These are phyloP conservation scores for Autographa gamma DNA, from an alignment of 2,888 invertebrate species.

Conservation along the genomic window DNA sequence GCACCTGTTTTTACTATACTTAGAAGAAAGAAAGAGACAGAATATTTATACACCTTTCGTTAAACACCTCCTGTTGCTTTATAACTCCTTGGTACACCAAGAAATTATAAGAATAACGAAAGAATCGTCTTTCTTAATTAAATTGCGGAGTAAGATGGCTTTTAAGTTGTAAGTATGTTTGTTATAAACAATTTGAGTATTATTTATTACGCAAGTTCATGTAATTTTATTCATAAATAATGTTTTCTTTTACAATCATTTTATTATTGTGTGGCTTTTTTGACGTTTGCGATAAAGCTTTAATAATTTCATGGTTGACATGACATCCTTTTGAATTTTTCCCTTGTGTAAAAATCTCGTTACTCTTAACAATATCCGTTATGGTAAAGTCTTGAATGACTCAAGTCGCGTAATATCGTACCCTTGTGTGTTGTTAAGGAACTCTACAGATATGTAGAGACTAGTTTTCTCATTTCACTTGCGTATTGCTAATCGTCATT, in stretches of 20 bases:
- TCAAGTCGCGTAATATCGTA: slow-evolving; percentile 52
- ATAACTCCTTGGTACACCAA: slow-evolving; percentile 52
- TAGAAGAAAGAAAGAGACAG: slow-evolving; percentile 29
- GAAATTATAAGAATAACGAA: slow-evolving; percentile 61
- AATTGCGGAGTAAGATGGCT: neutral
- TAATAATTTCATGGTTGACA: slow-evolving; percentile 51
- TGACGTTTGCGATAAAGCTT: slow-evolving; percentile 25
- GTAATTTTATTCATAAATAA: too few species aligned
- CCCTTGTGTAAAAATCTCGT: slow-evolving; percentile 57
- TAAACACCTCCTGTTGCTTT: slow-evolving; percentile 37
- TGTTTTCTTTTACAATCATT: neutral
- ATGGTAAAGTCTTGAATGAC: slow-evolving; percentile 59
- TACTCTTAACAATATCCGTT: slow-evolving; percentile 61
- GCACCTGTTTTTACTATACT: slow-evolving; percentile 33
- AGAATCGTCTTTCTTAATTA: slow-evolving; percentile 42
- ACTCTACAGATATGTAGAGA: slow-evolving; percentile 45
- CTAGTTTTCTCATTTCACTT: slow-evolving; percentile 47
- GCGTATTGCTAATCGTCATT: slow-evolving; percentile 33
- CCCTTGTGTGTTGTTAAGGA: slow-evolving; percentile 52
- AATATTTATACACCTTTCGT: slow-evolving; percentile 5
- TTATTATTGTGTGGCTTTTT: neutral
- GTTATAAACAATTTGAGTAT: too few species aligned
- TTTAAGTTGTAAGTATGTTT: too few species aligned
- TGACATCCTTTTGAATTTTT: slow-evolving; percentile 42
- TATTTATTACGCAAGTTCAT: too few species aligned